Evolutionary conservation across 2,113 vertebrate species (phyloP), one percentile per base, ranked within the genome.

Genomic region (Macroglossus sobrinus): DNA sequence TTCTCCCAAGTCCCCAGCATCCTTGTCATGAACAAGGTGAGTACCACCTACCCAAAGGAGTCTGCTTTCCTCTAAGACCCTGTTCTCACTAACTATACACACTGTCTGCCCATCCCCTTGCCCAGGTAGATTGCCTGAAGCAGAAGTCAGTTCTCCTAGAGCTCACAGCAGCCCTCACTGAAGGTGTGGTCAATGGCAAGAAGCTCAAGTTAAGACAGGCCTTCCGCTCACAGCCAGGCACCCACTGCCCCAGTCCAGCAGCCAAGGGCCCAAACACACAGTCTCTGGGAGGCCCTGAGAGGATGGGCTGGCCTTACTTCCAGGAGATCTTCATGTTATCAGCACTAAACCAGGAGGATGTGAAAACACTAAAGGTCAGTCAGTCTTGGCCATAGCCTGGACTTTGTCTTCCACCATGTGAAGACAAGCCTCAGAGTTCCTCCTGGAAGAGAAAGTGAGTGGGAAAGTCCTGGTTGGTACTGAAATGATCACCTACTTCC

Each of bases 291-390:
- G 90, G 68, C 18, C 75, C 99, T n/a, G 98, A 92, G 94, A 97
- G 16, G 92, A 98, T 33, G 47, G 99, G 99, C 50, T 99, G 99
- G 99, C 98, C 99, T 0, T 96, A 97, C 97, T 99, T 99, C 97
- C 99, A 98, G 96, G 99, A 99, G 24, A 98, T 99, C 95, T 99
- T 99, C 98, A 99, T 99, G 99, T 97, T 99, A 78, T 99, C 99
- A 12, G 99, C 99, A 50, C 61, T 99, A 79, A 97, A 53, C 79
- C 97, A 94, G 15, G 99, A 99, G 80, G 99, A 99, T 45, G 99
- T 99, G 91, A 98, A 99, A 6, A 99, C 98, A 0, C 98, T 99
- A 33, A 99, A 99, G 99, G 99, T 99, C 97, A 93, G 88, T 92
- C 89, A 30, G 33, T 47, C 5, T 71, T 72, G 75, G 30, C 18